These are phyloP conservation scores for Panthera uncia DNA, from an alignment of 2,113 vertebrate species.

Conservation along the genomic window DNA sequence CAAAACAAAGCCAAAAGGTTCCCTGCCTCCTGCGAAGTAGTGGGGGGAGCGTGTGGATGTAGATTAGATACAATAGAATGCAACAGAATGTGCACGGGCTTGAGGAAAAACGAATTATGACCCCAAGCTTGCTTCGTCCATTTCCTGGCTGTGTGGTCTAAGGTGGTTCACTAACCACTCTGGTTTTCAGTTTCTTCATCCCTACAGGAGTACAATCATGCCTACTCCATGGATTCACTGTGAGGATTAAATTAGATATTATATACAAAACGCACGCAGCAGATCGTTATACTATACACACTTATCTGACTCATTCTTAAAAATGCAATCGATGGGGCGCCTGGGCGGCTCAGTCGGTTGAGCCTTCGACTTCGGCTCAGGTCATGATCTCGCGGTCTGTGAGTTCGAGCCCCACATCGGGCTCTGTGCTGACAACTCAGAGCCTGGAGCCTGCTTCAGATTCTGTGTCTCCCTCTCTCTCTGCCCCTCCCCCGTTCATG, in stretches of 20 bases:
- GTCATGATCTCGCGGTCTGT: too few relatives aligned
- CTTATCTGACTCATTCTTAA: neutral
- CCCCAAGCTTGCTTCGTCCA: too few relatives aligned
- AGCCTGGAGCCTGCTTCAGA: too few relatives aligned
- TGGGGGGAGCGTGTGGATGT: neutral
- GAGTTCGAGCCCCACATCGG: too few relatives aligned
- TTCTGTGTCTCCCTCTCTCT: too few relatives aligned
- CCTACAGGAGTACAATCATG: neutral
- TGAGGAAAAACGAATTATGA: neutral
- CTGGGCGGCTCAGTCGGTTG: too few relatives aligned
- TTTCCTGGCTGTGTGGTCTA: neutral
- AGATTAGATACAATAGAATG: too few relatives aligned
- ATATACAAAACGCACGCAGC: neutral
- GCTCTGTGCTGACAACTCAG: too few relatives aligned
- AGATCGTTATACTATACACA: neutral
- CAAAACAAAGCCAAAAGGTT: neutral
- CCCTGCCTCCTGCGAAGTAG: fast-evolving
- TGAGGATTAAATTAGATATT: neutral
- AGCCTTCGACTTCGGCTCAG: too few relatives aligned
- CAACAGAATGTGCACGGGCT: neutral
- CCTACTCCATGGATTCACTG: neutral
- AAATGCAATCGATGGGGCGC: neutral
- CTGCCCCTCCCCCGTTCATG: too few relatives aligned
- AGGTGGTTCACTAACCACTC: neutral
- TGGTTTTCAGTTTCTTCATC: neutral